Evolutionary conservation across 2,797 vertebrate genomes (phyloP).

Genomic region (Ceryle rudis): DNA sequence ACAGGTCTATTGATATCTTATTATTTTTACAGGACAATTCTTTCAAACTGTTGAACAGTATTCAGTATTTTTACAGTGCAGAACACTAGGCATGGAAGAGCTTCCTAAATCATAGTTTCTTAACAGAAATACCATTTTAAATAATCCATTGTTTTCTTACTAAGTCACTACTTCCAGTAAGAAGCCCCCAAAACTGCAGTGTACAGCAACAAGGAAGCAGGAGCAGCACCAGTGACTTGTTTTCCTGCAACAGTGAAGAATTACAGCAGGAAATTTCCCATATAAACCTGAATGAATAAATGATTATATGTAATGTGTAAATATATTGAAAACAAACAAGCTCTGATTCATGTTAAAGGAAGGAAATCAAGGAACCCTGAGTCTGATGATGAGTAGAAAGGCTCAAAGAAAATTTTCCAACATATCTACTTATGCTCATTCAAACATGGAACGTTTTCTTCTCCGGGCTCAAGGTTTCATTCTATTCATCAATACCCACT

Average conservation of each 20-base stretch:
- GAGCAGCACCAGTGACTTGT: not conserved
- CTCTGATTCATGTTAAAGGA: not conserved
- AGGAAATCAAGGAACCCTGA: not conserved
- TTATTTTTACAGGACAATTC: not conserved
- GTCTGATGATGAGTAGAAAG: not conserved
- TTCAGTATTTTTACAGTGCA: not conserved
- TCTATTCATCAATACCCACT: not conserved
- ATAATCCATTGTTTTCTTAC: not conserved
- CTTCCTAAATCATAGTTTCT: not conserved
- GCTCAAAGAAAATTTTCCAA: not conserved
- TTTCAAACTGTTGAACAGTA: not conserved
- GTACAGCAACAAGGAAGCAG: not conserved
- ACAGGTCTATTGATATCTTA: not conserved
- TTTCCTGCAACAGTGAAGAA: not conserved
- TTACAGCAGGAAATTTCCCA: not conserved
- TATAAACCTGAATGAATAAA: not conserved
- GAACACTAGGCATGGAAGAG: not conserved
- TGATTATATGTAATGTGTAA: not conserved
- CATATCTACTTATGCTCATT: not conserved
- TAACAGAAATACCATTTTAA: not conserved
- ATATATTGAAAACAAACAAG: not conserved
- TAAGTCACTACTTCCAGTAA: not conserved
- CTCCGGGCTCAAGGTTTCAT: not conserved
- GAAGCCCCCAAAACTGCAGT: not conserved
- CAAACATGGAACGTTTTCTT: not conserved